Base-by-base conservation (phyloP, 2,888 invertebrate genomes). In the Agrotis clavis region DNA sequence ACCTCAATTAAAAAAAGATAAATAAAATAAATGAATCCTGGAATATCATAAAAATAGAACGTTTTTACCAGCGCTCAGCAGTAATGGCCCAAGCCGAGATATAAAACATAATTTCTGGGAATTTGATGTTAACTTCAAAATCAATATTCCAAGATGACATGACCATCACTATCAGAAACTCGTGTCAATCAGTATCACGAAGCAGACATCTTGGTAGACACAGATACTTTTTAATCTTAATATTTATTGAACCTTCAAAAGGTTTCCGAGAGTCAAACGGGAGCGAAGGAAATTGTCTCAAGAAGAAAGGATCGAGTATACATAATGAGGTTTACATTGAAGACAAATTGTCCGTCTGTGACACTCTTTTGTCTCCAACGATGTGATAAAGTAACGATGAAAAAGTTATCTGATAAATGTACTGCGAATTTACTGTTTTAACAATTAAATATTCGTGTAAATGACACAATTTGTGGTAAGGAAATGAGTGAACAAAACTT, bases 301-400 rank as follows among this genome's bases (percentile, higher is more conserved):
- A 69, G 66, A 30, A 67, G 67, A 74, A 79, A 74, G 71, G 81
- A 83, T 84, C 79, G 54, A 60, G 66, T 66, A 82, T 71, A 67
- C 71, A 64, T 83, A 85, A 83, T 82, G 77, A 82, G 72, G 80
- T 77, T 79, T 77, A 82, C 80, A 83, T 74, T 69, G 70, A 77
- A 83, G 79, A 83, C 80, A 82, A 85, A 85, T 82, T 67, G 72
- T 74, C 74, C 71, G 76, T 71, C 66, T 70, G 67, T 71, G 69
- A 74, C 76, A 74, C 68, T 75, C 69, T 63, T 83, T 82, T 76
- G 68, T 85, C 53, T 67, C 25, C 63, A 62, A 71, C 51, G 61
- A 67, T 65, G 56, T 71, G 85, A 82, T 74, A 72, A 84, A 77
- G 68, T 72, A 47, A 71, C 54, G 66, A 30, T 65, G 54, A 68